phyloP scores from a whole-genome alignment of 1,140 invertebrate species.

The Drosophila subobscura region DNA sequence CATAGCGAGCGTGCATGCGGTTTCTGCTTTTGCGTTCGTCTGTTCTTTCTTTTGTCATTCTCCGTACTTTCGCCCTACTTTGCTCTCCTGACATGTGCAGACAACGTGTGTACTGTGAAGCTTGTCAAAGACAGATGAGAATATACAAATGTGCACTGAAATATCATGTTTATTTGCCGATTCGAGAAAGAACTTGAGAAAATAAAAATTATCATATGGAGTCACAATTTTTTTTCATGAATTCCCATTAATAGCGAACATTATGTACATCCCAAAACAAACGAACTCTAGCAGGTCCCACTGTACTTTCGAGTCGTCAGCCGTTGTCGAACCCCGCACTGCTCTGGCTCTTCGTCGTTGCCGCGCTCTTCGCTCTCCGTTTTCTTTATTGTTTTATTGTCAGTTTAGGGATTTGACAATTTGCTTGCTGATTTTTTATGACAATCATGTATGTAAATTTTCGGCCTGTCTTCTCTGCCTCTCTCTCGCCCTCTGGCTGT shows the following conservation, averaged over 20 bases:
- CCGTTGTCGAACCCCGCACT: neutral
- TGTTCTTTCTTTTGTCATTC: constrained; percentile 1
- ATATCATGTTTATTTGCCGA: too few relatives aligned
- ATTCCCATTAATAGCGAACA: too few relatives aligned
- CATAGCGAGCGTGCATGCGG: too few relatives aligned
- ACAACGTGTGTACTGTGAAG: constrained; percentile 7
- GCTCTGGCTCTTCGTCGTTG: constrained; percentile 10
- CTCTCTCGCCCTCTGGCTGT: constrained; percentile 1
- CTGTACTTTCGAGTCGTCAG: too few relatives aligned
- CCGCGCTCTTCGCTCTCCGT: constrained; percentile 46
- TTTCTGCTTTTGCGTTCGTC: constrained; percentile 3
- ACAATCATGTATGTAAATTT: constrained; percentile 81
- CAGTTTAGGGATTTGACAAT: constrained; percentile 82
- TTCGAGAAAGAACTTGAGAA: too few relatives aligned
- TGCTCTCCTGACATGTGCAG: constrained; percentile 4
- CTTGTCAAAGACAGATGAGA: neutral
- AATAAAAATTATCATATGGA: too few relatives aligned
- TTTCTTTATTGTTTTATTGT: constrained; percentile 82
- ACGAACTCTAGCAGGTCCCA: too few relatives aligned
- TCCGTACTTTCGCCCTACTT: constrained; percentile 20
- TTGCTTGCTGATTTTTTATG: constrained; percentile 82
- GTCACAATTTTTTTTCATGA: too few relatives aligned
- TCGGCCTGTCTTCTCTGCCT: constrained; percentile 19
- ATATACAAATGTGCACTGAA: neutral
- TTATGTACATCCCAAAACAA: too few relatives aligned